Conservation (phyloP, 2,888 invertebrate genomes). For the Exocentrus adspersus region DNA sequence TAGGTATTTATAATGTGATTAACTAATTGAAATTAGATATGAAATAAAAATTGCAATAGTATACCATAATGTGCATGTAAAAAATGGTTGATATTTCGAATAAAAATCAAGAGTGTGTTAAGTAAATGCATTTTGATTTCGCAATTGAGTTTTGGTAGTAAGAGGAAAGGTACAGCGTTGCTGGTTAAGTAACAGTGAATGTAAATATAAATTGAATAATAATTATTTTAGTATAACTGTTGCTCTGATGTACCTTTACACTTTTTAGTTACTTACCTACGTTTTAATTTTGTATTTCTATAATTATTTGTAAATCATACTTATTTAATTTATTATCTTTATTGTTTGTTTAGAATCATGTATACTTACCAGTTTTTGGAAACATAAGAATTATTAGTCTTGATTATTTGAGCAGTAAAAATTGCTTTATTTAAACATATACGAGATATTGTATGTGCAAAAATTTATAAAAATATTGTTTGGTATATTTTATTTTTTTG, state of each 20-base stretch:
- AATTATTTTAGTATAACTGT: background rate
- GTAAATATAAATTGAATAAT: background rate
- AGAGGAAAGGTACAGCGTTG: background rate
- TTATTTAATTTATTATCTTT: background rate
- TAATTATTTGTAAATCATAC: background rate
- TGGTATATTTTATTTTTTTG: slow-evolving; percentile 23
- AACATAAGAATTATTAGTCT: background rate
- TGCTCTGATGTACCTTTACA: background rate
- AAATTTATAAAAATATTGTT: slow-evolving; percentile 19
- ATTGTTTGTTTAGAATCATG: background rate
- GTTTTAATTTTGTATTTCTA: background rate
- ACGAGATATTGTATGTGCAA: slow-evolving; percentile 17
- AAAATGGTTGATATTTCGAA: slow-evolving; percentile 11
- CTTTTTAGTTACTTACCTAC: too few relatives aligned
- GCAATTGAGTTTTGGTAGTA: background rate
- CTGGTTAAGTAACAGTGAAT: background rate
- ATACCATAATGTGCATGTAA: background rate
- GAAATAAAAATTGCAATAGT: slow-evolving; percentile 31
- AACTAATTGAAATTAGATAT: slow-evolving; percentile 33
- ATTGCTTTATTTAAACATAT: slow-evolving; percentile 10
- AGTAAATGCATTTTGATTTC: slow-evolving; percentile 28
- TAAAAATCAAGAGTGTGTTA: slow-evolving; percentile 29
- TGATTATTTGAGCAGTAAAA: slow-evolving; percentile 6
- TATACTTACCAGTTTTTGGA: background rate
- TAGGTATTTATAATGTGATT: slow-evolving; percentile 30